Evolutionary conservation across 2,888 invertebrate species (phyloP), one percentile per base, ranked within the genome.

Genomic region (Meloe dianella): DNA sequence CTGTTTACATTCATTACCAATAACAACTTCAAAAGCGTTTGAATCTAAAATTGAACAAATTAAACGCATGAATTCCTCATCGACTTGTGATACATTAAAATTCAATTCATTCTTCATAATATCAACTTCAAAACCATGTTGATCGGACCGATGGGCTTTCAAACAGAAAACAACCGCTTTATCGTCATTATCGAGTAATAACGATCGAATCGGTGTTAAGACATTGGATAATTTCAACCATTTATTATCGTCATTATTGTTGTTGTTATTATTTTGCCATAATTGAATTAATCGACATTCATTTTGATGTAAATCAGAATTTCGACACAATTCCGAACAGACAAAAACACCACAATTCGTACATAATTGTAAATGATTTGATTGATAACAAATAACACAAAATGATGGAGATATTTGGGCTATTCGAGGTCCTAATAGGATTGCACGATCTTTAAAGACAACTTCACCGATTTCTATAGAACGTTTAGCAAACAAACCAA

Each of bases 391-490:
- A 73, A 86, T 87, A 1, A 89, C 87, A 81, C 93, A 93, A 66
- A 88, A 86, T 77, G 89, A 85, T 65, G 87, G 86, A 20, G 86
- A 81, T 64, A 78, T 78, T 61, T 83, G 83, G 62, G 86, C 85
- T 41, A 87, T 85, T 57, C 91, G 87, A 0, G 92, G 92, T 0
- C 94, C 93, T 60, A 88, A 81, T 54, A 93, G 85, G 56, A 94
- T 81, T 0, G 94, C 90, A 63, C 85, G 85, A 79, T 94, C 94
- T 12, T 87, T 85, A 77, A 91, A 92, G 61, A 94, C 87, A 32
- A 91, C 81, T 81, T 93, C 92, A 47, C 92, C 92, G 32, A 85
- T 79, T 65, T 84, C 80, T 54, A 93, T 89, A 77, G 92, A 88
- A 69, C 88, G 86, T 3, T 85, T 87, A 20, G 93, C 91, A 73